phyloP scores from a whole-genome alignment of 2,113 vertebrate species.

The Leuciscus idus region DNA sequence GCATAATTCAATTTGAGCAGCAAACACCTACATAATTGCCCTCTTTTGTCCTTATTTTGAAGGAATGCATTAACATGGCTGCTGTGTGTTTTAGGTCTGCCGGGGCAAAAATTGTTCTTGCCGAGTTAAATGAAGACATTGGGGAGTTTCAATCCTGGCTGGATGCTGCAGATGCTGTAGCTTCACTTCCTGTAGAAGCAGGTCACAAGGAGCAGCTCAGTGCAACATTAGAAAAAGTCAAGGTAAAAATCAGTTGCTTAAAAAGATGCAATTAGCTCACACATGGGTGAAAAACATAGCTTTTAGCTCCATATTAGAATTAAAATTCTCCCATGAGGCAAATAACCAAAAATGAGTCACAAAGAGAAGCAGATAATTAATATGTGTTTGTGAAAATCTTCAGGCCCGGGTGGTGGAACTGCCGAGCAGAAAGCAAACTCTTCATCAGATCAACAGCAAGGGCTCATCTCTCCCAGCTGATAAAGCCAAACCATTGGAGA shows the following conservation, averaged over 20 bases:
- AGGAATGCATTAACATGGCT: slow-evolving; percentile 29
- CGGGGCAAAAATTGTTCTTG: slow-evolving; percentile 80
- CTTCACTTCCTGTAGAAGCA: slow-evolving; percentile 76
- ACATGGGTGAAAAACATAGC: neutral
- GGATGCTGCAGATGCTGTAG: slow-evolving; percentile 79
- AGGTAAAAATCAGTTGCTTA: slow-evolving; percentile 76
- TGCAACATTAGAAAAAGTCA: slow-evolving; percentile 85
- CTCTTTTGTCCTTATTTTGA: slow-evolving; percentile 13
- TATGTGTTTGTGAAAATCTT: slow-evolving; percentile 62
- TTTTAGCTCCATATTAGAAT: slow-evolving; percentile 16
- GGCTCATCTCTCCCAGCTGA: slow-evolving; percentile 81
- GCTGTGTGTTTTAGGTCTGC: slow-evolving; percentile 76
- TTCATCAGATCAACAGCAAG: slow-evolving; percentile 86
- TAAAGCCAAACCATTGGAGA: slow-evolving; percentile 82
- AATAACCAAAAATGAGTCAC: slow-evolving; percentile 26
- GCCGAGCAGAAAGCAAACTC: slow-evolving; percentile 77
- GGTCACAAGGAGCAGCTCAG: slow-evolving; percentile 86
- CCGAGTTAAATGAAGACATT: slow-evolving; percentile 84
- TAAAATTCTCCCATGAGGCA: slow-evolving; percentile 11
- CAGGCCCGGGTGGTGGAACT: slow-evolving; percentile 85
- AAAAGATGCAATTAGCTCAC: neutral
- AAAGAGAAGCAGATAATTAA: slow-evolving; percentile 1
- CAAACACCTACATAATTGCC: slow-evolving; percentile 7
- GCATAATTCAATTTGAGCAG: slow-evolving; percentile 27
- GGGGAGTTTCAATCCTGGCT: slow-evolving; percentile 87